Percentiles rank a stretch among this genome's conserved stretches.
phyloP scores from a whole-genome alignment of 2,888 invertebrate species.

The Andrena praecox region DNA sequence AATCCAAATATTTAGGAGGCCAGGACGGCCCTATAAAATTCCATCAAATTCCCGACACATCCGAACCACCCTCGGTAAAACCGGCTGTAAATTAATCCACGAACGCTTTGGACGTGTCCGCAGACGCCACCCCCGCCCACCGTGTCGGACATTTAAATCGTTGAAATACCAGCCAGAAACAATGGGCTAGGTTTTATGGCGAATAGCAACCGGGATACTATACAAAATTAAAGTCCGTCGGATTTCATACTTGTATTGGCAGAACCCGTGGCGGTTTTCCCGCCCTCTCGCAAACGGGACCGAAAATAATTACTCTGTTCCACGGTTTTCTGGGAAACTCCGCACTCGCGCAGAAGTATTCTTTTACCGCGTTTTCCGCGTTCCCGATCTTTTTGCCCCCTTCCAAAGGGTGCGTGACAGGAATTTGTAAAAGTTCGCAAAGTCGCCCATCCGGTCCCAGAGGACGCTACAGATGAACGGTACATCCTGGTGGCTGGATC shows the following conservation, averaged over 20 bases:
- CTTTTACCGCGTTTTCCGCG: not conserved
- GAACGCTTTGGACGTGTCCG: slow-evolving; percentile 47
- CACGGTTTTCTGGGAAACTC: slow-evolving; percentile 13
- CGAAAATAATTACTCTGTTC: slow-evolving; percentile 52
- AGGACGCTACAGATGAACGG: not conserved
- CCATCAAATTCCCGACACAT: slow-evolving; percentile 72
- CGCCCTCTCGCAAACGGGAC: not conserved
- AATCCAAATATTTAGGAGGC: slow-evolving; percentile 56
- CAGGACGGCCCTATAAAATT: slow-evolving; percentile 68
- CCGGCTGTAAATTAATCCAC: slow-evolving; percentile 74
- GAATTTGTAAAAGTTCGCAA: slow-evolving; percentile 33
- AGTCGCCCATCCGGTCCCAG: not conserved
- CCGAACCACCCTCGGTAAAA: slow-evolving; percentile 67
- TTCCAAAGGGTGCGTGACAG: not conserved
- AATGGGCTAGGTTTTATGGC: slow-evolving; percentile 71
- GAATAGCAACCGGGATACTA: slow-evolving; percentile 42
- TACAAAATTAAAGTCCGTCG: slow-evolving; percentile 60
- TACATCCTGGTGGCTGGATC: slow-evolving; percentile 14
- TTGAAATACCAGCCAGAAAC: slow-evolving; percentile 69
- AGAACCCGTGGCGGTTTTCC: slow-evolving; percentile 11
- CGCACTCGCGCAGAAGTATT: slow-evolving; percentile 22
- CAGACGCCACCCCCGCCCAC: slow-evolving; percentile 31
- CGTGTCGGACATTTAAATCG: slow-evolving; percentile 59
- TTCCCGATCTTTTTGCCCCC: not conserved
- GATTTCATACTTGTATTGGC: slow-evolving; percentile 49